Percentiles rank a stretch among this genome's conserved stretches.
Conservation (phyloP, 2,888 invertebrate species). For the Dromius quadrimaculatus region DNA sequence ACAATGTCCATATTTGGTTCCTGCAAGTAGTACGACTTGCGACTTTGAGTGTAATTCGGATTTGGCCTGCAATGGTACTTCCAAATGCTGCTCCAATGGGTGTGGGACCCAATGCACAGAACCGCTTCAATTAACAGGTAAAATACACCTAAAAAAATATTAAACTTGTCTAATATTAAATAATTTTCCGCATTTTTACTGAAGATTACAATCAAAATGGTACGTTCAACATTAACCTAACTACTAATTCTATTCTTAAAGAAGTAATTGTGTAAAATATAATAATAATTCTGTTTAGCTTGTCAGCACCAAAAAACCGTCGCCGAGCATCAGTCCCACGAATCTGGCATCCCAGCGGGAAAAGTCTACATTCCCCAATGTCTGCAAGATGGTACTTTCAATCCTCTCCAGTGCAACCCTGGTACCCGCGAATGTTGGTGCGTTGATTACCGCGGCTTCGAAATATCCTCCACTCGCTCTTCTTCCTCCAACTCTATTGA, state of each 20-base stretch:
- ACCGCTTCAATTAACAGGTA: conserved; percentile 76
- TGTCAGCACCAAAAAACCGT: conserved; percentile 75
- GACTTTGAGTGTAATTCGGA: conserved; percentile 84
- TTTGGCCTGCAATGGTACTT: conserved; percentile 77
- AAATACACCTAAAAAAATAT: not conserved
- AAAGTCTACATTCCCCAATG: conserved; percentile 83
- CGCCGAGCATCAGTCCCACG: conserved; percentile 75
- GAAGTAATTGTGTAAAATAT: not conserved
- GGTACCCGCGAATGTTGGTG: conserved; percentile 83
- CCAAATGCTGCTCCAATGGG: conserved; percentile 88
- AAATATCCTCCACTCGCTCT: conserved; percentile 77
- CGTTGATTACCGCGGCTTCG: conserved; percentile 80
- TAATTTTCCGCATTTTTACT: not conserved
- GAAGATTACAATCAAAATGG: conserved; percentile 4
- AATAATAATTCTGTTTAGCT: too few relatives aligned
- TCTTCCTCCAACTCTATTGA: conserved; percentile 62
- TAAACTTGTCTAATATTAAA: conserved; percentile 1
- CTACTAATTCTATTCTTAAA: not conserved
- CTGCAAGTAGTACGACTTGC: conserved; percentile 75
- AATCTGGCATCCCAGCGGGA: conserved; percentile 80
- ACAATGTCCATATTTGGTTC: conserved; percentile 87
- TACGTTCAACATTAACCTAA: conserved; percentile 7
- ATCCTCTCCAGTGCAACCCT: conserved; percentile 79
- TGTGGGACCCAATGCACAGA: conserved; percentile 86
- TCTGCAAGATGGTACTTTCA: conserved; percentile 76